Evolutionary conservation across 2,888 invertebrate species (phyloP).

Genomic region (Leptopilina drosophilae): DNA sequence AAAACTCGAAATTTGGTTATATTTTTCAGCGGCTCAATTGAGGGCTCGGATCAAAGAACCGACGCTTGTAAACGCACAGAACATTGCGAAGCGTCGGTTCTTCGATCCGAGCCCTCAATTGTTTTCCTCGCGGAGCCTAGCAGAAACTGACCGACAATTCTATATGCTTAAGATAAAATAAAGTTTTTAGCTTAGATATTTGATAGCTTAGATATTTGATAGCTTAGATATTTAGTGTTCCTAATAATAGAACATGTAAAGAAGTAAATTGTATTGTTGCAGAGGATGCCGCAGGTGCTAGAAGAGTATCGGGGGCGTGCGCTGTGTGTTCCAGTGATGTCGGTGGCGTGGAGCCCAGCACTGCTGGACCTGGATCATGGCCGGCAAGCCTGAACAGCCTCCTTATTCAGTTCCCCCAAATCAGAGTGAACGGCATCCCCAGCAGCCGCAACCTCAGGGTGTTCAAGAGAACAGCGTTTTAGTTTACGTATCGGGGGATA

Average conservation of each 20-base stretch:
- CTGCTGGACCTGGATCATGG: conserved; percentile 81
- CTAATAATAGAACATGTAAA: too few relatives aligned
- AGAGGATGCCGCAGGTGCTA: conserved; percentile 76
- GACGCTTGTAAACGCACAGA: too few relatives aligned
- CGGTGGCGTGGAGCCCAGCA: conserved; percentile 78
- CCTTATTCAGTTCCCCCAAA: conserved; percentile 76
- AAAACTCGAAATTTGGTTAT: too few relatives aligned
- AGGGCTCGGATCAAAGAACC: too few relatives aligned
- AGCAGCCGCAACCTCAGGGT: conserved; percentile 59
- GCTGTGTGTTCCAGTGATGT: conserved; percentile 83
- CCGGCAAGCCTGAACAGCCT: conserved; percentile 86
- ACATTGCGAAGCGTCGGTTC: too few relatives aligned
- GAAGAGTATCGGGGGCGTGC: conserved; percentile 72
- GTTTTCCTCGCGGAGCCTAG: too few relatives aligned
- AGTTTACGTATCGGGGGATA: conserved; percentile 80
- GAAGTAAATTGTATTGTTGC: conserved; percentile 38
- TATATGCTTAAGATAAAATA: too few relatives aligned
- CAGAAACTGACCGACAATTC: too few relatives aligned
- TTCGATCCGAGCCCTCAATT: too few relatives aligned
- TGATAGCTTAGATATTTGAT: too few relatives aligned
- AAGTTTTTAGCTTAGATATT: too few relatives aligned
- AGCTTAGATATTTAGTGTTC: background rate
- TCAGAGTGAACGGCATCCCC: conserved; percentile 61
- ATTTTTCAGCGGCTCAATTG: too few relatives aligned
- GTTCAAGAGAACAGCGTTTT: conserved; percentile 79